A percentile compares a stretch with the other conserved stretches of the same genome.
These are phyloP conservation scores for Parelbella ahira DNA, from an alignment of 2,888 invertebrate species.

Conservation along the genomic window DNA sequence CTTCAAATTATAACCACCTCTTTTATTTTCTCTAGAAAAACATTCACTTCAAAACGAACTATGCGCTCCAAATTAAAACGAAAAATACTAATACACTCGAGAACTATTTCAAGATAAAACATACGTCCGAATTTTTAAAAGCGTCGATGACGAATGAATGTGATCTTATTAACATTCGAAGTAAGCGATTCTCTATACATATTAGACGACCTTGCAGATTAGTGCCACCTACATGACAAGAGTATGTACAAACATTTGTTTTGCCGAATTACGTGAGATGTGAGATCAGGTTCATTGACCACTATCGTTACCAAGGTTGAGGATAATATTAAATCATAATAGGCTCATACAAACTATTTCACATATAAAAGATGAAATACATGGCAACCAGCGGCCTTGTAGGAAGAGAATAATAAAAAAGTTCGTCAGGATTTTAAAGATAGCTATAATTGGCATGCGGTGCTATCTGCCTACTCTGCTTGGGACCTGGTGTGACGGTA, in stretches of 20 bases:
- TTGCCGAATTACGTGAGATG: slow-evolving; percentile 43
- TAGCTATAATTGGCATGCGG: too few relatives aligned
- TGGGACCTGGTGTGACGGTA: too few relatives aligned
- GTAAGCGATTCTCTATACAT: slow-evolving; percentile 36
- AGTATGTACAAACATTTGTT: slow-evolving; percentile 49
- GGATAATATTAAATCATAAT: slow-evolving; percentile 23
- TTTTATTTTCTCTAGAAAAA: too few relatives aligned
- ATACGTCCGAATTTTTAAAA: slow-evolving; percentile 31
- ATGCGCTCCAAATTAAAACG: too few relatives aligned
- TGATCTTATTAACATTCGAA: slow-evolving; percentile 37
- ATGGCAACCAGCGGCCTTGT: too few relatives aligned
- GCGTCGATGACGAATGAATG: slow-evolving; percentile 29
- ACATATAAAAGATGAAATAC: too few relatives aligned
- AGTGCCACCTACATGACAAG: slow-evolving; percentile 62
- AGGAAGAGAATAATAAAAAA: too few relatives aligned
- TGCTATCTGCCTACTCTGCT: too few relatives aligned
- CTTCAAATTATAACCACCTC: too few relatives aligned
- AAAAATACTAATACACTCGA: neutral
- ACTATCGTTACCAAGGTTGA: slow-evolving; percentile 49
- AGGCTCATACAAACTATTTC: too few relatives aligned
- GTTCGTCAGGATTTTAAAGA: too few relatives aligned
- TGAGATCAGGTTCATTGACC: slow-evolving; percentile 51
- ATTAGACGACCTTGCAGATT: slow-evolving; percentile 57
- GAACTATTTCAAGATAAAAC: neutral
- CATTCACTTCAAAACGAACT: too few relatives aligned